Base-by-base conservation (phyloP, 2,113 vertebrate species). In the Pluvialis apricaria region DNA sequence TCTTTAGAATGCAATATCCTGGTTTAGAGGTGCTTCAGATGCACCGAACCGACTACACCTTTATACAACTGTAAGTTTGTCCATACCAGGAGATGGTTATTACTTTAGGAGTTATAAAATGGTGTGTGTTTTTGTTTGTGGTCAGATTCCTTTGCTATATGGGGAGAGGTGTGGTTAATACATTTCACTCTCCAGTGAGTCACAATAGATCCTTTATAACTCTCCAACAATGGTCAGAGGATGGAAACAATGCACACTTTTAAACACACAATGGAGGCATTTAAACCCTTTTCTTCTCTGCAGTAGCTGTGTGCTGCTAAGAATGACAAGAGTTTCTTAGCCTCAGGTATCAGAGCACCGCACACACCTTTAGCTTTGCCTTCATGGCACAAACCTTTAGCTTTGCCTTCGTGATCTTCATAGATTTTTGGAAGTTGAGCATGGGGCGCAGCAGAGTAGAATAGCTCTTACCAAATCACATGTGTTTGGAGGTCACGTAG, bases 221-320 rank as follows among this genome's bases (percentile, higher is more conserved):
- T 29, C 60, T 29, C 80, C 42, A 31, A 1, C 70, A 61, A 22
- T 62, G 71, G 44, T 28, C 66, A 55, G 70, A 65, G 81, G 58
- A 82, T 57, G 71, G 91, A 95, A 82, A 88, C 87, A 92, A 90
- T 87, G 68, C 38, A 24, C 65, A 9, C 70, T 88, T 88, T 65
- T 61, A 86, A 86, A 57, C 57, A 79, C 71, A 51, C 71, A n/a
- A 29, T 54, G 19, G 75, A 82, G 75, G 65, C 70, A 36, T 94
- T 88, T 91, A 78, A 73, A 22, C 26, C 49, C 75, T 80, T 66
- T 85, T 84, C 49, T 90, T 62, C 68, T 45, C 69, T 20, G 13
- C 28, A 3, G 77, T 65, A 36, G 66, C 82, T 26, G 9, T 25
- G n/a, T 4, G 0, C 55, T n/a, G 64, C 70, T 82, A 78, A 73